Evolutionary conservation across 35 echinoderm and acorn worm genomes (phyloP), one percentile per base, ranked within the genome.

Genomic region (Patiria miniata): DNA sequence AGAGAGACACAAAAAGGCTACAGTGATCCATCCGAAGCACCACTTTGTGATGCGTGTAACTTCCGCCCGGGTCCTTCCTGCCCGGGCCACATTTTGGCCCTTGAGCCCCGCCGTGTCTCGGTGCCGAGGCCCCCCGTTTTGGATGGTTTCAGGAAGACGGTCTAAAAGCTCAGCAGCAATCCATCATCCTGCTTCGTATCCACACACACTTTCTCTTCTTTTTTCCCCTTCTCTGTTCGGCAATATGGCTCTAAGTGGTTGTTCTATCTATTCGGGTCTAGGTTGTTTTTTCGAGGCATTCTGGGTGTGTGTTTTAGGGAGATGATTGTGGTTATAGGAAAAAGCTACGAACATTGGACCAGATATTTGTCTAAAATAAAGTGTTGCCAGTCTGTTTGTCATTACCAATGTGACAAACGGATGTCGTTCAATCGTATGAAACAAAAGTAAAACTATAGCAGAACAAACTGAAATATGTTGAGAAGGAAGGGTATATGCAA

Each of bases 31-130:
- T 69, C 34, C 22, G 29, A 69, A 69, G 61, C 18, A 34, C 61
- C 61, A 69, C 61, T 69, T 69, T 69, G 61, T 34, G 26, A 69
- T 69, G 26, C 61, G 61, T 69, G 61, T 69, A 69, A 69, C 61
- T 69, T 69, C 61, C 61, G 61, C 29, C 42, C 34, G 61, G 61
- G 61, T 29, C 61, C 61, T 69, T 69, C 61, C 61, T 69, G 61
- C 61, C 0, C 15, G 61, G 26, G 61, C 26, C 61, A 47, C 61
- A 69, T 69, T 69, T n/a, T 69, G 34, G 61, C 29, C 61, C 61
- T 69, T 69, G 23, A 69, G 29, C 12, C 61, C 61, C 18, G 26
- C 23, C 61, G 34, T 5, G 61, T 6, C 42, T 47, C 61, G 34
- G 61, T 26, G 61, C 23, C 61, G 61, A 29, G 10, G 23, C 61